Evolutionary conservation across 2,113 vertebrate genomes (phyloP), one percentile per base, ranked within the genome.

Genomic region (Haplochromis vanheusdeni): DNA sequence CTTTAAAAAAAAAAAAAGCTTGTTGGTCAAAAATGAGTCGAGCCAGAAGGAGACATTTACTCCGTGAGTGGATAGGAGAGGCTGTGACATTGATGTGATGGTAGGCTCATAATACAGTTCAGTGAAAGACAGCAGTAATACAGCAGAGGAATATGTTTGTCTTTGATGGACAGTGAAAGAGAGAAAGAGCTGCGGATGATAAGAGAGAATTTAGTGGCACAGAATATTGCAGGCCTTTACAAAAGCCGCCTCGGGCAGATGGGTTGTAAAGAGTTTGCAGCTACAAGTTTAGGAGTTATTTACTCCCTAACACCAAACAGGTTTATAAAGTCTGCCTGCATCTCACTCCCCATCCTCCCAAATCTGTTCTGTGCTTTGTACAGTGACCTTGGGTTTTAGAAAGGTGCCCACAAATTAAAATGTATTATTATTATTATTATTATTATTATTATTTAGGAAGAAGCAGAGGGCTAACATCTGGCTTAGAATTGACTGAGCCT

Each of bases 201-300:
- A 81, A 84, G 7, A 51, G 28, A 80, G 49, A 80, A 81, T 92
- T 85, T 82, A 65, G 84, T 65, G 82, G 84, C 86, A 42, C 28
- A 85, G 79, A 85, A 84, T 90, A 83, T 89, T 82, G 81, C 42
- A 60, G 51, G 77, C 54, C 86, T 49, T 65, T 11, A 21, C 16
- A 79, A 83, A 55, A 73, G 81, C 81, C 45, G 62, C 88, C 84
- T 62, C 21, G 49, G 85, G 23, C 84, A 89, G 80, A 88, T 87
- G 79, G 83, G 45, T 65, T 83, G 52, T 86, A 84, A 91, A 92
- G 58, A 37, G 80, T 81, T 88, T 49, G 80, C 56, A 81, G 51
- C 73, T 79, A 81, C 85, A 68, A 87, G 73, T 89, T 86, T 73
- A 55, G 62, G 68, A 88, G 86, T 90, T 88, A 89, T 93, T 91